Conservation (phyloP, 2,888 invertebrate species). For the Polyommatus icarus region DNA sequence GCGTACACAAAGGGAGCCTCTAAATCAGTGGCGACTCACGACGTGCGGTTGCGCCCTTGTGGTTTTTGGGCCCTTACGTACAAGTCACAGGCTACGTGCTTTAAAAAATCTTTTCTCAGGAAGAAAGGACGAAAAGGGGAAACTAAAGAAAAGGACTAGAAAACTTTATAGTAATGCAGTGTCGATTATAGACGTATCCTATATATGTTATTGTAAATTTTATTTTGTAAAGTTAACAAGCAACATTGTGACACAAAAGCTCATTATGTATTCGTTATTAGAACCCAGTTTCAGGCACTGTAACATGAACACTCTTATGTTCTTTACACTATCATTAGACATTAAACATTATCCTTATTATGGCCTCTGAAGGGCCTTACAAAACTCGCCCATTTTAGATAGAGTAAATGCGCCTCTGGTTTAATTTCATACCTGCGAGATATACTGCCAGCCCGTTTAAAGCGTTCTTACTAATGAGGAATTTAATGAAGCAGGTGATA, state of each 20-base stretch:
- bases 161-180: not conserved
- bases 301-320: not conserved
- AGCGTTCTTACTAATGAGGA: constrained; percentile 30
- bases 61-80: not conserved
- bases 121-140: not conserved
- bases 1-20: not conserved
- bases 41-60: not conserved
- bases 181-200: too few species aligned
- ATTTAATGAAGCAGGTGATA: constrained; percentile 24
- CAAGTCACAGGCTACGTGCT: not conserved
- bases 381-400: not conserved
- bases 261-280: too few species aligned
- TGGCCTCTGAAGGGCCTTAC: not conserved
- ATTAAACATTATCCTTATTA: not conserved
- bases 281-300: not conserved
- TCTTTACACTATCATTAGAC: not conserved
- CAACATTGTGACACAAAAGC: too few species aligned
- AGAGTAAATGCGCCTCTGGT: not conserved
- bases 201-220: too few species aligned
- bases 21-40: not conserved
- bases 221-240: too few species aligned
- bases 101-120: not conserved
- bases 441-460: constrained; percentile 20
- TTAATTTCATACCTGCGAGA: constrained; percentile 25
- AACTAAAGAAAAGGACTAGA: not conserved